These are phyloP conservation scores for Battus philenor DNA, from an alignment of 1,140 invertebrate species.

Conservation along the genomic window DNA sequence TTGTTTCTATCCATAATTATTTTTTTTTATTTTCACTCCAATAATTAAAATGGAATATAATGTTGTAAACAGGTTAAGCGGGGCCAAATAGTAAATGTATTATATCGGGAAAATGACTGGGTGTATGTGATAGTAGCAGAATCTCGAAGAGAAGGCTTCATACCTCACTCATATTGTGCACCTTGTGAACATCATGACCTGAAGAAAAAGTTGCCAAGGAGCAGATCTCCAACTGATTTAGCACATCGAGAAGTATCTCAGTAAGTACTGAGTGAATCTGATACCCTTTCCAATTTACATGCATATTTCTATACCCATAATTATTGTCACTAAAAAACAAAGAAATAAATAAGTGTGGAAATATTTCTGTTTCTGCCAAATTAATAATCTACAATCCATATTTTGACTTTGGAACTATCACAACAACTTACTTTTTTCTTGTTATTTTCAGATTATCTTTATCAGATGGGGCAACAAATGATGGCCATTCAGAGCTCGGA, in stretches of 20 bases:
- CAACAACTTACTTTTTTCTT: no score
- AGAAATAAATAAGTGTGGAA: no score
- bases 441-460: conserved; percentile 72
- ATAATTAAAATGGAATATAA: no score
- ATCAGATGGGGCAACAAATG: conserved; percentile 62
- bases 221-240: conserved; percentile 68
- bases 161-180: conserved; percentile 94
- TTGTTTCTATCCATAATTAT: no score
- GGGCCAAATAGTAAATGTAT: conserved; percentile 89
- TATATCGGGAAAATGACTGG: conserved; percentile 98
- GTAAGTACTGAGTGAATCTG: conserved; percentile 33
- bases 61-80: conserved; percentile 81
- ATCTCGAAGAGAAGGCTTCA: conserved; percentile 93
- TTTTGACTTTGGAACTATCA: no score
- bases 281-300: neutral
- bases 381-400: no score
- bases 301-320: neutral
- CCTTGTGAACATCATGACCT: conserved; percentile 79
- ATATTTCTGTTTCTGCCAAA: no score
- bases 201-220: conserved; percentile 88
- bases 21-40: no score
- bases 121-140: conserved; percentile 95
- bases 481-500: conserved; percentile 63
- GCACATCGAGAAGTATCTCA: conserved; percentile 76
- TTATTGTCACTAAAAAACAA: no score